A percentile compares a stretch with the other conserved stretches of the same genome.
These are phyloP conservation scores for Tipula confusa DNA, from an alignment of 2,888 invertebrate genomes.

Conservation along the genomic window DNA sequence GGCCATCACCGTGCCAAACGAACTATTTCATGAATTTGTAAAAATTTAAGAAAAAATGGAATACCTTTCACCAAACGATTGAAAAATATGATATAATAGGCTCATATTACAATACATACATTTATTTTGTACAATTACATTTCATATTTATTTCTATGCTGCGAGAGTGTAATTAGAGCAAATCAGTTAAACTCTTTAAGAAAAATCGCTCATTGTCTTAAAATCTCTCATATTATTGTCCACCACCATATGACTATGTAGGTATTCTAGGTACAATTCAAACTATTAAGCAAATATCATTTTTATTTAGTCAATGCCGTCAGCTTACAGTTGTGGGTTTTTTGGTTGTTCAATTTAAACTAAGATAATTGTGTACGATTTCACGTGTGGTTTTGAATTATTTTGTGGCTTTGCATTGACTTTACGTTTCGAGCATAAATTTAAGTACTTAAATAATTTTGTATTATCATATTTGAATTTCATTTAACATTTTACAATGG, in stretches of 20 bases:
- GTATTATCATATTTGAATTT: neutral
- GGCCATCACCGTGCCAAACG: no score
- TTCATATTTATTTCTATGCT: neutral
- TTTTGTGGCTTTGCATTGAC: neutral
- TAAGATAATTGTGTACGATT: neutral
- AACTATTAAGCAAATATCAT: neutral
- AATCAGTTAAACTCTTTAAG: neutral
- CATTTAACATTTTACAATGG: neutral
- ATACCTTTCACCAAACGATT: no score
- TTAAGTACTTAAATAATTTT: neutral
- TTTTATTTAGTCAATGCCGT: neutral
- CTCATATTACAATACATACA: no score
- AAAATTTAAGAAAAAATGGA: no score
- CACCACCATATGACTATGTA: neutral
- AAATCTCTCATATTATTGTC: neutral
- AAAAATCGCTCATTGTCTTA: neutral
- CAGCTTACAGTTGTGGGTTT: neutral
- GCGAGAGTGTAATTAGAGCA: neutral
- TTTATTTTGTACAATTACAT: neutral
- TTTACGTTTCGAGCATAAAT: neutral
- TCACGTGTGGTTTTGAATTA: neutral
- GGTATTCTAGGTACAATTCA: neutral
- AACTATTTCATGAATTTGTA: no score
- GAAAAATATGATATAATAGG: no score
- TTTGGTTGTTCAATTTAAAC: neutral